These are phyloP conservation scores for Crocodylus rhombifer DNA, from an alignment of 2,797 vertebrate species.

Conservation along the genomic window DNA sequence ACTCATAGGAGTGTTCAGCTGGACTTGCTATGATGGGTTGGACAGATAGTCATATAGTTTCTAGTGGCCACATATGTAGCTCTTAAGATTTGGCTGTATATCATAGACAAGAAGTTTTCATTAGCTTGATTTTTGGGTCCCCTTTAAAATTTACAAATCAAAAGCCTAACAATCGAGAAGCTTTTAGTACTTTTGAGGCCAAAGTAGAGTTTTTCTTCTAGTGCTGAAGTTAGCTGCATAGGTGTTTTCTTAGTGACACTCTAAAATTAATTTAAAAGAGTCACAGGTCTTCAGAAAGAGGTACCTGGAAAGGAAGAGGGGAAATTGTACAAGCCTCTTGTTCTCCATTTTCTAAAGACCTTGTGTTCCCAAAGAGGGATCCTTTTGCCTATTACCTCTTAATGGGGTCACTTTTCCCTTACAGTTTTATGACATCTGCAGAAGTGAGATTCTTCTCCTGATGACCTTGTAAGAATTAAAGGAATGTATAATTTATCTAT, in stretches of 20 bases:
- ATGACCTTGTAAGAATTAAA: too few relatives aligned
- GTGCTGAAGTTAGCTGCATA: not conserved
- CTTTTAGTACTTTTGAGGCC: not conserved
- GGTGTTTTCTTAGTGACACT: not conserved
- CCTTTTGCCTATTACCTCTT: too few relatives aligned
- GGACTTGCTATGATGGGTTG: accelerated
- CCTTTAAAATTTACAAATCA: not conserved
- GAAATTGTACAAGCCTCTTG: not conserved
- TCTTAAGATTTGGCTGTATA: not conserved
- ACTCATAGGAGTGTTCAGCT: not conserved
- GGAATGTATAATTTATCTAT: too few relatives aligned
- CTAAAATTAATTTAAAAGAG: not conserved
- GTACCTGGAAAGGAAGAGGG: not conserved
- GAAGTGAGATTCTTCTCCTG: too few relatives aligned
- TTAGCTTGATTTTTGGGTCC: not conserved
- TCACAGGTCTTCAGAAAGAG: not conserved
- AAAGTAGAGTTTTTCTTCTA: not conserved
- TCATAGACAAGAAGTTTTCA: not conserved
- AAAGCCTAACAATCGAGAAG: too few relatives aligned
- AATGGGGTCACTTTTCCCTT: too few relatives aligned
- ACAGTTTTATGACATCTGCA: too few relatives aligned
- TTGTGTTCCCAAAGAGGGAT: too few relatives aligned
- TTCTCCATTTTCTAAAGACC: not conserved
- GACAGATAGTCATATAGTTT: not conserved
- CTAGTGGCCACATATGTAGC: not conserved